Percentiles rank a stretch among this genome's conserved stretches.
phyloP scores from a whole-genome alignment of 2,113 vertebrate species.

The Grallaria varia region DNA sequence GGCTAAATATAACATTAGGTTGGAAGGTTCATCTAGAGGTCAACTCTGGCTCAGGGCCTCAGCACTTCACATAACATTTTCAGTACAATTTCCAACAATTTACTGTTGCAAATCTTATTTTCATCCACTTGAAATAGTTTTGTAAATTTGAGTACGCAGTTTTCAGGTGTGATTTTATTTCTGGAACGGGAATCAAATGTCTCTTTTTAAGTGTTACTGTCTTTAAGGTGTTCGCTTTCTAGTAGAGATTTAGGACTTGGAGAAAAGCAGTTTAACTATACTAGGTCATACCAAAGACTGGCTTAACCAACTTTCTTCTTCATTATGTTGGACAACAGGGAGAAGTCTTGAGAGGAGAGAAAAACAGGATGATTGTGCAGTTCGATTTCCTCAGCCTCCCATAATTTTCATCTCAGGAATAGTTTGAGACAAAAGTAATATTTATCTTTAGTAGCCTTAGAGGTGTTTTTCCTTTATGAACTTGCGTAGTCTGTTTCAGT shows the following conservation, averaged over 20 bases:
- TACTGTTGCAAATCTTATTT: background rate
- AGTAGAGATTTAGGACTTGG: background rate
- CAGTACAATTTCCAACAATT: background rate
- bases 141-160: background rate
- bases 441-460: background rate
- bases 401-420: background rate
- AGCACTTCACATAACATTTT: background rate
- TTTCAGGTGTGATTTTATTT: background rate
- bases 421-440: background rate
- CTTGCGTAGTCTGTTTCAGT: background rate
- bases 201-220: background rate
- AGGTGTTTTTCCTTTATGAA: background rate
- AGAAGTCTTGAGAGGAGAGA: background rate
- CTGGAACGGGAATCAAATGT: background rate
- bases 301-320: background rate
- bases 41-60: too few relatives aligned
- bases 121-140: background rate
- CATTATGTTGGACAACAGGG: background rate
- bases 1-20: too few relatives aligned
- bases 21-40: too few relatives aligned
- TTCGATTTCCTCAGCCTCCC: background rate
- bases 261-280: background rate
- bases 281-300: background rate
- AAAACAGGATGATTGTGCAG: background rate
- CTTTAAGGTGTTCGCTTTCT: background rate